Conservation (phyloP, 2,113 vertebrate genomes). For the Archocentrus centrarchus region DNA sequence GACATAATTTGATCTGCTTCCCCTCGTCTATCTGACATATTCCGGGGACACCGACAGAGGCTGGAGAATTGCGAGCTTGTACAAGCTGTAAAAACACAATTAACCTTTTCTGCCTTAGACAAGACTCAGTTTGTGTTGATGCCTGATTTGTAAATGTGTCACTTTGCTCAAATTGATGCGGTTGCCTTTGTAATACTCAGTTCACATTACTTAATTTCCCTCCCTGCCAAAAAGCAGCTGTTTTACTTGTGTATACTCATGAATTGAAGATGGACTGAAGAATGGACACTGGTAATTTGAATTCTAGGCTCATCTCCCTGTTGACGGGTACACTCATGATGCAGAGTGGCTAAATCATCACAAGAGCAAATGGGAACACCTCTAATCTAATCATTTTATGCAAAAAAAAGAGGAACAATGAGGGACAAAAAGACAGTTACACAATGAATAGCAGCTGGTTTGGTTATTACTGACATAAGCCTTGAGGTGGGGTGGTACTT, state of each 20-base stretch:
- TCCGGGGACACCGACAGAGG: background rate
- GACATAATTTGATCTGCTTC: constrained; percentile 15
- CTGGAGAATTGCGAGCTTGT: constrained; percentile 16
- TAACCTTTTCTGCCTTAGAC: constrained; percentile 6
- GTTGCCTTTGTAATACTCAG: constrained; percentile 5
- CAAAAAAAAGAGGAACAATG: constrained; percentile 33
- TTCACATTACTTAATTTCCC: constrained; percentile 22
- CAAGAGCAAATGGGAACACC: background rate
- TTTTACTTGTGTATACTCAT: constrained; percentile 32
- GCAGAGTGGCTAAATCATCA: constrained; percentile 43
- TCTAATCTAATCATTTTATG: constrained; percentile 56
- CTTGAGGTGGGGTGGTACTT: constrained; percentile 12
- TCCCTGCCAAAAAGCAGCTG: background rate
- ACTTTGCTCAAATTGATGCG: constrained; percentile 21
- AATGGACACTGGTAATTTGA: constrained; percentile 40
- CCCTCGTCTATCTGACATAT: constrained; percentile 19
- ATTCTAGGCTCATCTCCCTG: constrained; percentile 40
- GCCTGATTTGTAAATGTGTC: constrained; percentile 13
- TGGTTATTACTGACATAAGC: constrained; percentile 36
- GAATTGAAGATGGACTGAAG: constrained; percentile 24
- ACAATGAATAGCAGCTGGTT: constrained; percentile 32
- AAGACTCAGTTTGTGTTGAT: constrained; percentile 12
- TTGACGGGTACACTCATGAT: constrained; percentile 32
- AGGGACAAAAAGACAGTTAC: constrained; percentile 32
- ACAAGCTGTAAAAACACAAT: constrained; percentile 35